These are phyloP conservation scores for Stigmatopora argus DNA, from an alignment of 2,113 vertebrate species.

Conservation along the genomic window DNA sequence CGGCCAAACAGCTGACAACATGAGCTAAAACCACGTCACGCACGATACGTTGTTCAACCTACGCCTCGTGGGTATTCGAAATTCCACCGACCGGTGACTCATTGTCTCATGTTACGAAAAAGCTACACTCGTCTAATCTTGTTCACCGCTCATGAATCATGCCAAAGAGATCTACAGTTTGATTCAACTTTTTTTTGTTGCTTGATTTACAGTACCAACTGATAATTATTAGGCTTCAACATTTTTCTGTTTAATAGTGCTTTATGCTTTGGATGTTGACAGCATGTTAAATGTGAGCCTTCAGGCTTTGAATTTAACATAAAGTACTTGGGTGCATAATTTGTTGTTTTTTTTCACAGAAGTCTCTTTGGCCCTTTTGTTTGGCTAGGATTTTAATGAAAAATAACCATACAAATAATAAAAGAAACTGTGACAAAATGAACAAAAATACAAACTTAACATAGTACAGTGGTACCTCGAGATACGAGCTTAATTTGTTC, in stretches of 20 bases:
- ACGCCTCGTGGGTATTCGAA: not conserved
- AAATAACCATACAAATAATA: too few species aligned
- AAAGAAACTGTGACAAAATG: too few species aligned
- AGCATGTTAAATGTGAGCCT: constrained; percentile 44
- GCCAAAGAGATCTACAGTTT: not conserved
- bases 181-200: not conserved
- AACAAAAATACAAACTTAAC: too few species aligned
- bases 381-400: too few species aligned
- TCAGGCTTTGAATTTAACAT: constrained; percentile 25
- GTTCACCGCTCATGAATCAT: not conserved
- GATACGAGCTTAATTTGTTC: too few species aligned
- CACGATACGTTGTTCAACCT: not conserved
- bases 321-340: constrained; percentile 32
- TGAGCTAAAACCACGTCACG: constrained; percentile 5
- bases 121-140: not conserved
- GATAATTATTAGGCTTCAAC: constrained; percentile 41
- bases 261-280: constrained; percentile 49
- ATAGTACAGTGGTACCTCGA: too few species aligned
- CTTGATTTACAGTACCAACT: constrained; percentile 9
- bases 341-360: not conserved
- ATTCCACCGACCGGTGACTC: not conserved
- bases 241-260: constrained; percentile 17
- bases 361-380: too few species aligned
- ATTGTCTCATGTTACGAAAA: not conserved
- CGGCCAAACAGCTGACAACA: constrained; percentile 33